Evolutionary conservation across 2,888 invertebrate species (phyloP).

Genomic region (Sericinus montela): DNA sequence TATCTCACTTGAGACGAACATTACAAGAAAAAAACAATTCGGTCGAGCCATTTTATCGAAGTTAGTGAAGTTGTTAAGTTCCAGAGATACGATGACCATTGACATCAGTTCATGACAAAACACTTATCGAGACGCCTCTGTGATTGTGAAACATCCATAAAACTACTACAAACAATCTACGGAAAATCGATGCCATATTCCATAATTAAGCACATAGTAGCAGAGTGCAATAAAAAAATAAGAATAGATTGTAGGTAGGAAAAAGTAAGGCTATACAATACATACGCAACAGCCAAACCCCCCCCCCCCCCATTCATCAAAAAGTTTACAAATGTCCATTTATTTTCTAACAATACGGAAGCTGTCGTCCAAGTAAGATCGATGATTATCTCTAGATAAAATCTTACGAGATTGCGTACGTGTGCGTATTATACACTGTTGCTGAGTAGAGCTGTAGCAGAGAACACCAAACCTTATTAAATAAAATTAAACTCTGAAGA

Average conservation of each 20-base stretch:
- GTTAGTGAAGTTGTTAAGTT: too few relatives aligned
- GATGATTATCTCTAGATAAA: too few relatives aligned
- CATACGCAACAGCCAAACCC: constrained; percentile 1
- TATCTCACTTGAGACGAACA: too few relatives aligned
- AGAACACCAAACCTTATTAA: too few relatives aligned
- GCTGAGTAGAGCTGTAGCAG: too few relatives aligned
- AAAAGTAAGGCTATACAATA: too few relatives aligned
- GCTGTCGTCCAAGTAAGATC: background rate
- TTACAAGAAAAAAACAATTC: too few relatives aligned
- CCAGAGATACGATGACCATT: background rate
- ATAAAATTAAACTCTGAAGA: too few relatives aligned
- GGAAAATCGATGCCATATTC: background rate
- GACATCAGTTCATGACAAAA: constrained; percentile 1
- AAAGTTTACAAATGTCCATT: background rate
- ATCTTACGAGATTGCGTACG: too few relatives aligned
- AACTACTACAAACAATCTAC: too few relatives aligned
- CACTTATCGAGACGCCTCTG: background rate
- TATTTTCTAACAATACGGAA: background rate
- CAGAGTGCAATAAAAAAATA: background rate
- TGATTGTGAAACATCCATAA: background rate
- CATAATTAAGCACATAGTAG: background rate
- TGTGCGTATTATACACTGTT: too few relatives aligned
- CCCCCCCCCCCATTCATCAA: constrained; percentile 5
- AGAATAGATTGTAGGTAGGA: background rate
- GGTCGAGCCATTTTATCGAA: too few relatives aligned